Evolutionary conservation across 2,797 vertebrate species (phyloP).

Genomic region (Sebastes vulpes): DNA sequence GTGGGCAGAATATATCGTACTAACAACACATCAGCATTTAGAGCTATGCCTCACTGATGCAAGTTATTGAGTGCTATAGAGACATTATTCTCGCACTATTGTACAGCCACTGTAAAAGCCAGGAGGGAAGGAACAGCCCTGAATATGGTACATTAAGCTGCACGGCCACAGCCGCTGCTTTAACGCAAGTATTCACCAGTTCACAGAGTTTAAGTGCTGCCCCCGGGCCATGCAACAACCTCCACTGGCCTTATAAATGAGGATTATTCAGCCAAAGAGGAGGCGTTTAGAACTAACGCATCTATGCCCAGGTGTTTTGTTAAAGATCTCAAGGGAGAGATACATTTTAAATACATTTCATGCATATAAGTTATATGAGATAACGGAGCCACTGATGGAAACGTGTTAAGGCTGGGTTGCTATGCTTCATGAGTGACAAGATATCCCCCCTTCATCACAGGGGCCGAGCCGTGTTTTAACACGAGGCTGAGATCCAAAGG

Average conservation of each 20-base stretch:
- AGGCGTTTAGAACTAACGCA: conserved; percentile 44
- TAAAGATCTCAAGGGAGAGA: conserved; percentile 37
- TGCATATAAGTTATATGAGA: conserved; percentile 4
- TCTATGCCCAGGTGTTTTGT: conserved; percentile 50
- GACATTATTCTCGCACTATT: conserved; percentile 39
- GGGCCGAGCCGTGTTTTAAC: conserved; percentile 51
- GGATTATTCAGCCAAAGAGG: conserved; percentile 58
- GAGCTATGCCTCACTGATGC: conserved; percentile 42
- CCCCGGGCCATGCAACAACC: conserved; percentile 58
- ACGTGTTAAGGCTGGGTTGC: conserved; percentile 5
- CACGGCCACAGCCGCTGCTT: conserved; percentile 46
- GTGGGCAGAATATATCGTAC: conserved; percentile 45
- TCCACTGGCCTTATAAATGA: conserved; percentile 72
- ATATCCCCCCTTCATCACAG: conserved; percentile 30
- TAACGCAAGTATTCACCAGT: conserved; percentile 63
- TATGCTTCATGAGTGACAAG: conserved; percentile 38
- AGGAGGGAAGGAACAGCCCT: conserved; percentile 36
- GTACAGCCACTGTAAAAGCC: conserved; percentile 53
- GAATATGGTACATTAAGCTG: conserved; percentile 65
- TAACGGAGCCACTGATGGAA: conserved; percentile 31
- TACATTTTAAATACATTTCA: conserved; percentile 39
- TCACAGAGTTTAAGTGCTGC: conserved; percentile 78
- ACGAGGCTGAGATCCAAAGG: conserved; percentile 49
- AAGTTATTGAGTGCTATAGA: conserved; percentile 53
- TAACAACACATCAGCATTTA: conserved; percentile 51